Evolutionary conservation across 2,797 vertebrate species (phyloP), one percentile per base, ranked within the genome.

Genomic region (Sarcoramphus papa): DNA sequence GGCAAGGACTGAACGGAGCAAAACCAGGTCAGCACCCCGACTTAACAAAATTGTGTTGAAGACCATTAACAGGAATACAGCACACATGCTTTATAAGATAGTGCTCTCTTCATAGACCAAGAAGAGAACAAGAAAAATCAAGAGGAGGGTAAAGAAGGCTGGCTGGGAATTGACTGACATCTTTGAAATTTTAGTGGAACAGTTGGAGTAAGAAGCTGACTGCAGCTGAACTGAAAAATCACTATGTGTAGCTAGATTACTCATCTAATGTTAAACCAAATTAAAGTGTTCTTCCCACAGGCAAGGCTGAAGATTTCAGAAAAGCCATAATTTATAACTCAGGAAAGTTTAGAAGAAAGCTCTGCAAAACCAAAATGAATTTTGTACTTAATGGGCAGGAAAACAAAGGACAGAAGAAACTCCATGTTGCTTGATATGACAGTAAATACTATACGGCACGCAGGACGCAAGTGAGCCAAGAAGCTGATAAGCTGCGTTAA

Each of bases 221-320:
- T 96, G 82, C n/a, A 72, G 85, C 81, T 90, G 86, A 95, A 96
- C 80, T 92, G 83, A 91, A 90, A 95, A 97, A 93, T 94, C 96
- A 82, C 70, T 91, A 69, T 41, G 56, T 88, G 76, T 77, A 95
- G 84, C 75, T 91, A 91, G 77, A 95, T 97, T 96, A 97, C 59
- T 96, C 94, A 96, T 95, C 91, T 93, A 90, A 85, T 88, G 80
- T 80, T 96, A 93, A 95, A 93, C 37, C 85, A 97, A 96, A 94
- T 96, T 95, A 87, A 95, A 96, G 86, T 53, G 80, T 78, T 89
- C 87, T 96, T 95, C 89, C 95, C 93, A 92, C 83, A 94, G 88
- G 88, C 72, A 93, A 95, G 45, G 62, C 92, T 90, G 90, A 94
- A 92, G 60, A 89, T 72, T 92, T 88, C 76, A 94, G 80, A 88